Evolutionary conservation across 1,140 invertebrate genomes (phyloP).

Genomic region (Oppia nitens): DNA sequence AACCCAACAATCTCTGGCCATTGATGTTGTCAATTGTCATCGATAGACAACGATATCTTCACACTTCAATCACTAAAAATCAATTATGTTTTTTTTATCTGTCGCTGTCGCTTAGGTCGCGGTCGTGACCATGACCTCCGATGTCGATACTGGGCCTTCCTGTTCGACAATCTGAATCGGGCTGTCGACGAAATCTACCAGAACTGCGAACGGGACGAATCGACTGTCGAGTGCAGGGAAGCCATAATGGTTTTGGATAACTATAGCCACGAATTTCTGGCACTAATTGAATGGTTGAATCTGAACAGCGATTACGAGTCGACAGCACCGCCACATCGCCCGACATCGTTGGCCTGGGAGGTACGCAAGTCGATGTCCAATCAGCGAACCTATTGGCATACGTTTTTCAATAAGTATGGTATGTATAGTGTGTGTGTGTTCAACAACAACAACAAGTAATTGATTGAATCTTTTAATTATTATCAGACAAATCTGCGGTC

Average conservation of each 20-base stretch:
- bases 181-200: conserved; percentile 56
- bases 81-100: background rate
- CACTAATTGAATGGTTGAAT: conserved; percentile 75
- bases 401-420: conserved; percentile 19
- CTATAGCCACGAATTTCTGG: conserved; percentile 80
- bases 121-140: conserved; percentile 42
- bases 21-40: too few species aligned
- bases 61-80: too few species aligned
- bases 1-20: too few species aligned
- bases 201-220: conserved; percentile 45
- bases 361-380: conserved; percentile 72
- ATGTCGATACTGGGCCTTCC: conserved; percentile 78
- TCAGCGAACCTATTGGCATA: conserved; percentile 26
- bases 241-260: conserved; percentile 83
- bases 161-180: conserved; percentile 82
- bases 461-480: too few species aligned
- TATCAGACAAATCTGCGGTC: too few species aligned
- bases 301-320: conserved; percentile 85
- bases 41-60: too few species aligned
- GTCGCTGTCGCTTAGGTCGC: background rate
- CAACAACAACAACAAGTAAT: too few species aligned
- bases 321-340: conserved; percentile 58
- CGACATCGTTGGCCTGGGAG: conserved; percentile 80
- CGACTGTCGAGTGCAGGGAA: conserved; percentile 51
- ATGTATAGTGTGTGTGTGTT: too few species aligned